These are phyloP conservation scores for Microctenopoma stevenorrisi DNA, from an alignment of 2,797 vertebrate species.

Conservation along the genomic window DNA sequence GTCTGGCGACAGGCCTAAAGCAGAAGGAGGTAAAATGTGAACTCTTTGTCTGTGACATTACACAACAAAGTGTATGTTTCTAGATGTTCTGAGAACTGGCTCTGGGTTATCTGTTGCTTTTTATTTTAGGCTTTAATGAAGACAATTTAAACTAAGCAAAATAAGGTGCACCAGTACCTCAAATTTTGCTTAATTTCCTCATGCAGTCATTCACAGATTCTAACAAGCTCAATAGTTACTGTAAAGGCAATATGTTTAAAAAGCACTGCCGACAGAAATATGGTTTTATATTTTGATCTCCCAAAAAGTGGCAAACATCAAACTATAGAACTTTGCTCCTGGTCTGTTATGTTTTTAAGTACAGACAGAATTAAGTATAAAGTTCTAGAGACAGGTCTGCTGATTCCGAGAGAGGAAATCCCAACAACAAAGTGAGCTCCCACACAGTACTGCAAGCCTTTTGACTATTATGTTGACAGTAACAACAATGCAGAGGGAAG, in stretches of 20 bases:
- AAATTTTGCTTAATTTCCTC: neutral
- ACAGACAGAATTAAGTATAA: neutral
- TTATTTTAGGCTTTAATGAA: neutral
- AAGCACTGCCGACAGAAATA: too few relatives aligned
- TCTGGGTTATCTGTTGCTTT: neutral
- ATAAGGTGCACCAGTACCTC: neutral
- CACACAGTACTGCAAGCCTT: slow-evolving; percentile 26
- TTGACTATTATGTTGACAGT: slow-evolving; percentile 56
- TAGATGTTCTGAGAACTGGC: neutral
- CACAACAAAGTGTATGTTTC: neutral
- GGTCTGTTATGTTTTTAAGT: too few relatives aligned
- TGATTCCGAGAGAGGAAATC: slow-evolving; percentile 1
- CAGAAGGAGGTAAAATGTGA: neutral
- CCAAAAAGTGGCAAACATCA: too few relatives aligned
- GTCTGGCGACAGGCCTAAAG: slow-evolving; percentile 85
- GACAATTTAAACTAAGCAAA: neutral
- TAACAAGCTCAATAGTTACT: neutral
- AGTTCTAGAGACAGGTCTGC: neutral
- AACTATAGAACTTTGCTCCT: too few relatives aligned
- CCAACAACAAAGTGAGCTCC: slow-evolving; percentile 27
- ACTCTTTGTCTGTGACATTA: neutral
- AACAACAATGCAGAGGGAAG: slow-evolving; percentile 46
- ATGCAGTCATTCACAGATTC: neutral
- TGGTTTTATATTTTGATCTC: too few relatives aligned
- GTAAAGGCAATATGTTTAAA: neutral